Percentiles rank a stretch among this genome's conserved stretches.
Conservation (phyloP, 2,888 invertebrate species). For the Ochlodes sylvanus region DNA sequence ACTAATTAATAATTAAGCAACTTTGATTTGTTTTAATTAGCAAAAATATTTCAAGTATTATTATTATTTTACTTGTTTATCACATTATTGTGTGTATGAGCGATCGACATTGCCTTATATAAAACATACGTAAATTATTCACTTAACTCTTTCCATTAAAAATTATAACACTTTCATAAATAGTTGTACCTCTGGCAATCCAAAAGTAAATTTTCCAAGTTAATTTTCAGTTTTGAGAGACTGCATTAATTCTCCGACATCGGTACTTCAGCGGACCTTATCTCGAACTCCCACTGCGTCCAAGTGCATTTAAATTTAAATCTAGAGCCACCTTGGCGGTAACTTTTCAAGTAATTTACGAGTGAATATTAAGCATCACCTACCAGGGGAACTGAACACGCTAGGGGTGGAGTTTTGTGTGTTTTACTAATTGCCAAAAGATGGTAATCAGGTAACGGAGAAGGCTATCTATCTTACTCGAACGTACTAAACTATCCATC, state of each 20-base stretch:
- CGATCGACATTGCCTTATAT: too few relatives aligned
- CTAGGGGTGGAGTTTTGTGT: slow-evolving; percentile 86
- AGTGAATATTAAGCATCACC: slow-evolving; percentile 83
- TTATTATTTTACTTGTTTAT: too few relatives aligned
- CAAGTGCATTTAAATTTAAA: slow-evolving; percentile 75
- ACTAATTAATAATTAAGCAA: too few relatives aligned
- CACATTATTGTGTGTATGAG: too few relatives aligned
- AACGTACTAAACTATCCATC: slow-evolving; percentile 43
- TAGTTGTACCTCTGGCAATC: neutral
- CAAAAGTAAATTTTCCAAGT: slow-evolving; percentile 29
- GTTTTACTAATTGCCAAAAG: slow-evolving; percentile 87
- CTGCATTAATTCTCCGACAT: slow-evolving; percentile 53
- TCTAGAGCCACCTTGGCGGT: slow-evolving; percentile 73
- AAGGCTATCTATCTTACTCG: slow-evolving; percentile 61
- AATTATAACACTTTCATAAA: neutral
- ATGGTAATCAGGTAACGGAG: slow-evolving; percentile 83
- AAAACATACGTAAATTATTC: too few relatives aligned
- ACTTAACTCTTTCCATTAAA: neutral
- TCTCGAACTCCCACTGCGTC: slow-evolving; percentile 59
- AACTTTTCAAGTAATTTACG: slow-evolving; percentile 84
- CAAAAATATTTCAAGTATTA: too few relatives aligned
- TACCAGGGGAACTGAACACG: slow-evolving; percentile 82
- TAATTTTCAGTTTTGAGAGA: slow-evolving; percentile 40
- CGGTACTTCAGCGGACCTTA: slow-evolving; percentile 56
- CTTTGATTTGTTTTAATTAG: too few relatives aligned